Base-by-base conservation (phyloP, 2,113 vertebrate genomes). In the Cichladusa arquata region DNA sequence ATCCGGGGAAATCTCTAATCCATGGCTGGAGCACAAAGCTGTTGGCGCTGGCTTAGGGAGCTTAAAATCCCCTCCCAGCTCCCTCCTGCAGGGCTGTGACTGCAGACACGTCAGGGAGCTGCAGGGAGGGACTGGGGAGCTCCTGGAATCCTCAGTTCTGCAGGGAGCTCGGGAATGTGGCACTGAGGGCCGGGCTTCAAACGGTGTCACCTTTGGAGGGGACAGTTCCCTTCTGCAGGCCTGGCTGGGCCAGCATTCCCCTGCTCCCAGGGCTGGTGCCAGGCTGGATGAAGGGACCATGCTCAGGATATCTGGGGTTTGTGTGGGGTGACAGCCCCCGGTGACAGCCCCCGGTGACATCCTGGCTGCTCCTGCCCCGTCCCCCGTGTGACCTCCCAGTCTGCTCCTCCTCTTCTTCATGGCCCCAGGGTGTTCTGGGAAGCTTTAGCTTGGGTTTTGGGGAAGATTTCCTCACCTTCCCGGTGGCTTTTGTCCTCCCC, bases 101-200 rank as follows among this genome's bases (percentile, higher is more conserved):
- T 44, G 84, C 54, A 54, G 81, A 47, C 76, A 50, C 40, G 62
- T 62, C 40, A 42, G 3, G 77, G 71, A 67, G 77, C 88, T 53
- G 61, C 60, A 6, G 62, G 24, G 34, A 65, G 38, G 54, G 36
- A 10, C 22, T 17, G 40, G n/a, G 11, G 9, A 38, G 56, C 14
- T 86, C 71, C 92, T 53, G 20, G 34, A 33, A 44, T 62, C 15
- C 78, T 44, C 7, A 16, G 4, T 8, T 13, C 44, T 2, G 6
- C 12, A 0, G 48, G 50, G 53, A 78, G 44, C 7, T 3, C 10
- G 3, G 76, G 42, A 31, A 25, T 18, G 67, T 45, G 23, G 71
- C 81, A 5, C 60, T 5, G 3, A 44, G 6, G 34, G 26, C 6
- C 0, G 1, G 50, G 11, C 14, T 54, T 5, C 18, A 16, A 20